Conservation (phyloP, 2,113 vertebrate species). For the Gorsachius goisagi region DNA sequence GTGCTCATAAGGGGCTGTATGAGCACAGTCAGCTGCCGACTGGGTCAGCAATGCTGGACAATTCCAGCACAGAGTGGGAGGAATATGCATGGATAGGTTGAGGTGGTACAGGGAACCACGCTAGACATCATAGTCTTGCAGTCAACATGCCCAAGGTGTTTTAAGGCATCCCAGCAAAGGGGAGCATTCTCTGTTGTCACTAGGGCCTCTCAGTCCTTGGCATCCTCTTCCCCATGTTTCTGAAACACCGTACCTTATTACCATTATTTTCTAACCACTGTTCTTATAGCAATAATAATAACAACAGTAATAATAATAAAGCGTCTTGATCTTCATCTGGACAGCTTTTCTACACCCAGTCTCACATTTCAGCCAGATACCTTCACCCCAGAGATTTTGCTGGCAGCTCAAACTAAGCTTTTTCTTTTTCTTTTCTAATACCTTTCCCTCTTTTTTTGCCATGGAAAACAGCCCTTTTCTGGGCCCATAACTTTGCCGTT, state of each 20-base stretch:
- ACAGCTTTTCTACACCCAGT: neutral
- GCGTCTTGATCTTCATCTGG: neutral
- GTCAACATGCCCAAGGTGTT: neutral
- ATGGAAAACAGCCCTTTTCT: neutral
- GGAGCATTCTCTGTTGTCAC: neutral
- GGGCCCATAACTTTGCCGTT: neutral
- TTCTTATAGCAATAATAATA: neutral
- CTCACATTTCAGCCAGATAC: neutral
- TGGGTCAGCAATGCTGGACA: neutral
- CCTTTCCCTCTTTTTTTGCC: neutral
- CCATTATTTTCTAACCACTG: neutral
- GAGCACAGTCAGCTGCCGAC: neutral
- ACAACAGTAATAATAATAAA: neutral
- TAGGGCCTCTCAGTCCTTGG: neutral
- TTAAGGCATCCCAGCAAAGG: neutral
- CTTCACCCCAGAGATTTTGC: neutral
- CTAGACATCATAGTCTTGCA: neutral
- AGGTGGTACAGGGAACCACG: neutral
- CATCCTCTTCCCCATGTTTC: neutral
- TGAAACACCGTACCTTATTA: neutral
- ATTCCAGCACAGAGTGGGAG: neutral
- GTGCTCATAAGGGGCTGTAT: neutral
- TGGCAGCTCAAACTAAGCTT: neutral
- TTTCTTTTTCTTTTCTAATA: neutral
- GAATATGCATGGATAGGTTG: accelerated